Conservation (phyloP, 2,113 vertebrate genomes). For the Oostethus manadensis region DNA sequence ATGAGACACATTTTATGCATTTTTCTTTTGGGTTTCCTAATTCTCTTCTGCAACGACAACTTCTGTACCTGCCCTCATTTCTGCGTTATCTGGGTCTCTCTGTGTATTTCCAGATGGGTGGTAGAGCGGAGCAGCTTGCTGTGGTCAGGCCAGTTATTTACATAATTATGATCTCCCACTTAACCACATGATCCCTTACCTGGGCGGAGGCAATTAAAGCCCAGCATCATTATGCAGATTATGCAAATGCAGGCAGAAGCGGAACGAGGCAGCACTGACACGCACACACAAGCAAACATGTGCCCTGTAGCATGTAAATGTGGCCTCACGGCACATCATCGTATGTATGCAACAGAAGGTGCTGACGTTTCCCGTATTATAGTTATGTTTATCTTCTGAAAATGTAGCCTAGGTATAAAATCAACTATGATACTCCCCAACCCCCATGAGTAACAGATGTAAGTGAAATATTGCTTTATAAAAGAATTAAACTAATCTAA, state of each 20-base stretch:
- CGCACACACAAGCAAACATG: neutral
- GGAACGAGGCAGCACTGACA: constrained; percentile 73
- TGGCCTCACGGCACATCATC: neutral
- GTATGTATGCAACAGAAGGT: constrained; percentile 26
- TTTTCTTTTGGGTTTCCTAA: neutral
- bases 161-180: constrained; percentile 99
- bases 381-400: neutral
- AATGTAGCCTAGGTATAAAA: neutral
- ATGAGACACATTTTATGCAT: neutral
- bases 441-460: neutral
- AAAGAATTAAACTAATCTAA: too few relatives aligned
- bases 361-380: neutral
- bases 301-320: neutral
- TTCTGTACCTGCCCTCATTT: constrained; percentile 18
- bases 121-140: constrained; percentile 91
- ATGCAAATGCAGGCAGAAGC: constrained; percentile 85
- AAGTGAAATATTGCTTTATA: too few relatives aligned
- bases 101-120: constrained; percentile 84
- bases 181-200: constrained; percentile 99
- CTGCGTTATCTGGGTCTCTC: constrained; percentile 3
- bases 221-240: constrained; percentile 93
- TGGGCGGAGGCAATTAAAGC: constrained; percentile 94
- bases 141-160: constrained; percentile 98
- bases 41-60: neutral
- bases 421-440: neutral